These are phyloP conservation scores for Nothobranchius kuhntae DNA, from an alignment of 2,113 vertebrate genomes.

Conservation along the genomic window DNA sequence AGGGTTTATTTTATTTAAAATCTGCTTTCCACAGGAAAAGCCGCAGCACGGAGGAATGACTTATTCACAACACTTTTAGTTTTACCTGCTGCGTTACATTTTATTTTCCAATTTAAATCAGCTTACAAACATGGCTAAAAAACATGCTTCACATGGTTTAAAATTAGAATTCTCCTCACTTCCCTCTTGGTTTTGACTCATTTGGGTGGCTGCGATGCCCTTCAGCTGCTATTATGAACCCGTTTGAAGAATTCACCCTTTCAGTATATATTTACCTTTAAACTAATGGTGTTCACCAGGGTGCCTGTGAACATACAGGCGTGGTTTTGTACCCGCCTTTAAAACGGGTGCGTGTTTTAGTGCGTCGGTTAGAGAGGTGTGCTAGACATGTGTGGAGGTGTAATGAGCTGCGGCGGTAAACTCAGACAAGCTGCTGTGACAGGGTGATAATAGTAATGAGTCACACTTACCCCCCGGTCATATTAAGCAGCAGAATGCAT, in stretches of 20 bases:
- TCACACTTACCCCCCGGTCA: not conserved
- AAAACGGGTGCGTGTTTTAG: not conserved
- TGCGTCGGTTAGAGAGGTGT: not conserved
- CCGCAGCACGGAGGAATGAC: too few species aligned
- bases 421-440: conserved; percentile 3
- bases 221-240: not conserved
- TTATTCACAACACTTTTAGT: too few species aligned
- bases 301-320: not conserved
- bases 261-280: not conserved
- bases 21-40: too few species aligned
- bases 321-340: not conserved
- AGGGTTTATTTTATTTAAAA: too few species aligned
- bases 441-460: not conserved
- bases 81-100: too few species aligned
- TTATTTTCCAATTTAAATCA: too few species aligned
- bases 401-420: not conserved
- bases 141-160: too few species aligned
- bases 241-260: too few species aligned
- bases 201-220: not conserved
- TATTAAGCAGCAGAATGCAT: not conserved
- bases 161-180: too few species aligned
- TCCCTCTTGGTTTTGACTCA: not conserved
- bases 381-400: not conserved
- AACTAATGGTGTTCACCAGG: not conserved
- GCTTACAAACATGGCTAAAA: too few species aligned